These are phyloP conservation scores for Micrastur ruficollis DNA, from an alignment of 2,797 vertebrate species.

Conservation along the genomic window DNA sequence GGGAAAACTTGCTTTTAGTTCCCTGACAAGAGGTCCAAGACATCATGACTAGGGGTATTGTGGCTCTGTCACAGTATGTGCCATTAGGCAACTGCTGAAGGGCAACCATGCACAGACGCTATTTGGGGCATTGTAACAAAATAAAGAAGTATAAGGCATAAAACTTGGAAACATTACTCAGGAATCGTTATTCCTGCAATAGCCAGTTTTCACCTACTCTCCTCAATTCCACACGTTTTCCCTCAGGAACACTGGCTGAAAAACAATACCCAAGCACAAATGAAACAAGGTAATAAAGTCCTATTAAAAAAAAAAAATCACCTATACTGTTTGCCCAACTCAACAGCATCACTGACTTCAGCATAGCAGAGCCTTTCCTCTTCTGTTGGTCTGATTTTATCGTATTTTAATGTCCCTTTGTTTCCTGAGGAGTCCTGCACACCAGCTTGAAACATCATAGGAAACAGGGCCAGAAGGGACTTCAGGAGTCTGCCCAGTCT, in stretches of 20 bases:
- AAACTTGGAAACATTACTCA: background rate
- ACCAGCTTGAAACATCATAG: background rate
- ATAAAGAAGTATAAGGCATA: background rate
- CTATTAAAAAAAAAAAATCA: background rate
- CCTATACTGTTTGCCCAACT: background rate
- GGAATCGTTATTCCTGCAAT: background rate
- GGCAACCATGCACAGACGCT: background rate
- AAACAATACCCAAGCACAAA: background rate
- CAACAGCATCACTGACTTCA: background rate
- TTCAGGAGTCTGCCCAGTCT: background rate
- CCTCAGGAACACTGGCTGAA: background rate
- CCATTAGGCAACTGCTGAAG: background rate
- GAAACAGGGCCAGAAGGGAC: background rate
- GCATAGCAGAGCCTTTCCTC: background rate
- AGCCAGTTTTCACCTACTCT: background rate
- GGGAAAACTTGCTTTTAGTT: background rate
- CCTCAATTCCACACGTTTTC: background rate
- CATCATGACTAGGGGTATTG: background rate
- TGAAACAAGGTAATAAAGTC: background rate
- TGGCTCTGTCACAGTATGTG: background rate
- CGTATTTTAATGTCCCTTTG: background rate
- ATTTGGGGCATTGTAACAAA: background rate
- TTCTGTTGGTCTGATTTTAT: background rate
- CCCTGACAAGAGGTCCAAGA: background rate
- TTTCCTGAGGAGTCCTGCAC: background rate